A percentile compares a stretch with the other conserved stretches of the same genome.
Conservation (phyloP, 2,888 invertebrate species). For the Heliconius ismenius region DNA sequence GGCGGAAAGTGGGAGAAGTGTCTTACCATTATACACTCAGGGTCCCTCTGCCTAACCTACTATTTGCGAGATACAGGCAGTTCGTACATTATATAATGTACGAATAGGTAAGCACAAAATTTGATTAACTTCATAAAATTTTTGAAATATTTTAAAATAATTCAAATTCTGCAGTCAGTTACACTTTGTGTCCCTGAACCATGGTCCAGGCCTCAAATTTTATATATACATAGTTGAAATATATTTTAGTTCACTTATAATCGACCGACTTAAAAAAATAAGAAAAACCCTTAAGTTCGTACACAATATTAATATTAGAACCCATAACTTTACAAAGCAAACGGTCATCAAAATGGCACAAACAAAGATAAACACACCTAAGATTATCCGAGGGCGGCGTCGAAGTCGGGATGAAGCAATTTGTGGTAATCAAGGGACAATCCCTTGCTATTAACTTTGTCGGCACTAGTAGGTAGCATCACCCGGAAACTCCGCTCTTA, state of each 20-base stretch:
- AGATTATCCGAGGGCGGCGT: constrained; percentile 56
- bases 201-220: no score
- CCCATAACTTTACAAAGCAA: constrained; percentile 21
- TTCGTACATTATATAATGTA: no score
- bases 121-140: no score
- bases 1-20: neutral
- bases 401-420: constrained; percentile 67
- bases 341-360: constrained; percentile 29
- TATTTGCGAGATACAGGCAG: neutral
- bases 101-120: no score
- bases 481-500: constrained; percentile 38
- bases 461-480: constrained; percentile 47
- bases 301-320: neutral
- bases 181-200: no score
- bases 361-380: constrained; percentile 36
- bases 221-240: no score
- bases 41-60: neutral
- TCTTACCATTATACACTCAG: no score
- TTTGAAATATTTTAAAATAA: no score
- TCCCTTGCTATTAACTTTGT: constrained; percentile 60
- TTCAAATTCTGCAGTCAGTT: no score
- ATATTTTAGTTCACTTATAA: no score
- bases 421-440: constrained; percentile 68
- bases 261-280: no score
- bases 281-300: neutral